Evolutionary conservation across 2,888 invertebrate genomes (phyloP).

Genomic region (Vandiemenella viatica): DNA sequence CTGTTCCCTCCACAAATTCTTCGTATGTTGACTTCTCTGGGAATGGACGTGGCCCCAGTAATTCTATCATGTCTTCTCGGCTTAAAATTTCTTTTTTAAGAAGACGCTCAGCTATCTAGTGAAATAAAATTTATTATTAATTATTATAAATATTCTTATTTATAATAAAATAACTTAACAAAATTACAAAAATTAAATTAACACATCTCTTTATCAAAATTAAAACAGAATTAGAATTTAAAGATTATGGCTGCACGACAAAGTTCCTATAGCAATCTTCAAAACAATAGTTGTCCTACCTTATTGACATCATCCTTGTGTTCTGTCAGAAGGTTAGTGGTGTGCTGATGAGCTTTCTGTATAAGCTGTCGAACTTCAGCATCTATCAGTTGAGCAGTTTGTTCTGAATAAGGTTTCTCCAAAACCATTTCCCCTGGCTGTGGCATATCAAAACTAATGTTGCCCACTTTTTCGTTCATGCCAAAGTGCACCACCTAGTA

Average conservation of each 20-base stretch:
- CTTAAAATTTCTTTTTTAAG: slow-evolving; percentile 88
- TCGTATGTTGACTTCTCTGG: slow-evolving; percentile 98
- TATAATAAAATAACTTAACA: too few species aligned
- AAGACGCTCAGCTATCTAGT: slow-evolving; percentile 62
- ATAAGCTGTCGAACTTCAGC: slow-evolving; percentile 73
- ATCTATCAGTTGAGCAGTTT: slow-evolving; percentile 91
- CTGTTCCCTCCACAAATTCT: slow-evolving; percentile 96
- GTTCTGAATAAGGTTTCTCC: slow-evolving; percentile 95
- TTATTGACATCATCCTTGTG: slow-evolving; percentile 80
- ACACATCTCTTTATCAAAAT: too few species aligned
- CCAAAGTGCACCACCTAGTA: slow-evolving; percentile 80
- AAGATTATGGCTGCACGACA: too few species aligned
- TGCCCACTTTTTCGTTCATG: slow-evolving; percentile 95
- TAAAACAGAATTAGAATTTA: too few species aligned
- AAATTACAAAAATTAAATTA: too few species aligned
- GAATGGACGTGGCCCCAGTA: slow-evolving; percentile 88
- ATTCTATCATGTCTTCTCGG: slow-evolving; percentile 93
- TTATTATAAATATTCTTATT: too few species aligned
- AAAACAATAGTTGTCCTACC: too few species aligned
- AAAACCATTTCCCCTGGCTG: slow-evolving; percentile 82
- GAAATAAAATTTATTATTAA: slow-evolving; percentile 1
- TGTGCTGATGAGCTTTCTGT: slow-evolving; percentile 60
- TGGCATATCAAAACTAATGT: slow-evolving; percentile 90
- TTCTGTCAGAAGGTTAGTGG: slow-evolving; percentile 55
- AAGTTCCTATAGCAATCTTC: too few species aligned